Evolutionary conservation across 2,888 invertebrate genomes (phyloP).

Genomic region (Melanchra persicariae): DNA sequence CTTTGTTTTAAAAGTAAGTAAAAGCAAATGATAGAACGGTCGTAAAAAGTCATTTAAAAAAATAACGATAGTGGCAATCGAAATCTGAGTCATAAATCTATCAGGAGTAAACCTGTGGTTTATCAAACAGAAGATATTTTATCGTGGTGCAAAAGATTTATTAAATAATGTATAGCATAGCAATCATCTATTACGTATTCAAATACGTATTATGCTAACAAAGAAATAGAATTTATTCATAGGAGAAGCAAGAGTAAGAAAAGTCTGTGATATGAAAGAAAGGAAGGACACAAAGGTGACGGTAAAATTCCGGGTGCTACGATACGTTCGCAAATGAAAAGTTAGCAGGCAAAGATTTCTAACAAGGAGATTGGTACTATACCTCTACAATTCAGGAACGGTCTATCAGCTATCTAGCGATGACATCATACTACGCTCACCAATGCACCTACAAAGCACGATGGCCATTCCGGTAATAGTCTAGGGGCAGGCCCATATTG

Average conservation of each 20-base stretch:
- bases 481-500: slow-evolving; percentile 13
- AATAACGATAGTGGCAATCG: slow-evolving; percentile 31
- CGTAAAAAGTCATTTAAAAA: slow-evolving; percentile 30
- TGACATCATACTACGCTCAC: slow-evolving; percentile 37
- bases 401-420: slow-evolving; percentile 12
- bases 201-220: neutral
- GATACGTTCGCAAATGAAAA: neutral
- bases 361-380: neutral
- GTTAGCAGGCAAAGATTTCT: neutral
- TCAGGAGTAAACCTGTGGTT: slow-evolving; percentile 27
- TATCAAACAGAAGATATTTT: slow-evolving; percentile 30
- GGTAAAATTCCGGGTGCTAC: neutral
- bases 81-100: slow-evolving; percentile 42
- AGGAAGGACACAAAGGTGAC: neutral
- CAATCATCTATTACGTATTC: slow-evolving; percentile 1
- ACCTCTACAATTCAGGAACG: neutral
- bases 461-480: neutral
- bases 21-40: slow-evolving; percentile 20
- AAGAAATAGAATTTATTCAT: neutral
- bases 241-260: neutral
- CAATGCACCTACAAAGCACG: slow-evolving; percentile 8
- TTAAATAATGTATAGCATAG: slow-evolving; percentile 5
- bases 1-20: slow-evolving; percentile 23
- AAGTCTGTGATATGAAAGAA: neutral
- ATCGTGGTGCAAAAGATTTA: slow-evolving; percentile 10